Base-by-base conservation (phyloP, 2,888 invertebrate species). In the Boloria euphrosyne region DNA sequence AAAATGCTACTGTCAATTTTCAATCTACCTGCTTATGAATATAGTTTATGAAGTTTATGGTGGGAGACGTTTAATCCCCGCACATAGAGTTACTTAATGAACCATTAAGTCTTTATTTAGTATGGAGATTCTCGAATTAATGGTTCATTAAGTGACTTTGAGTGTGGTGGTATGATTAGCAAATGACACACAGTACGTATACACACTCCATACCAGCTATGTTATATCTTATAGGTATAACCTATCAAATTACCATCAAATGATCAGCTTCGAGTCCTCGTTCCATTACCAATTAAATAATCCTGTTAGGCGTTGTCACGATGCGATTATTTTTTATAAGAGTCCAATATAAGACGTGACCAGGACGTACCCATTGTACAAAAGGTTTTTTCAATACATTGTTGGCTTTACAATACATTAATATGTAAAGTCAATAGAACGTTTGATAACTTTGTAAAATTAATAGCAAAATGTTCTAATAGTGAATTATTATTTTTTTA, bases 291-390 rank as follows among this genome's bases (percentile, higher is more conserved):
- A 67, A 69, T 71, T 71, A 71, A 72, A 67, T 71, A 65, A 67
- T 67, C 59, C 68, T 67, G 67, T 67, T 69, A 67, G 47, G 51
- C 64, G 54, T 43, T 65, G 71, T 71, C 72, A 72, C 72, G 71
- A 72, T 49, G 43, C 49, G 44, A 57, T 70, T 61, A 57, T 67
- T 71, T 71, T 72, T 68, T 63, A 51, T 60, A 52, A 61, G 49
- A 46, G 49, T 62, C 54, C 64, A 67, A 72, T 72, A 71, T 47
- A 65, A 68, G 68, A 69, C 71, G 71, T 72, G 72, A 71, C 65
- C 43, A 65, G 58, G 64, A 61, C 60, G 51, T 63, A 64, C 58
- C 62, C 62, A 46, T 59, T 49, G 16, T 66, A 49, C 69, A 74
- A 77, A 58, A 46, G 46, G 55, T 65, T 67, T 67, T 62, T 61